Conservation (phyloP, 2,113 vertebrate genomes). For the Neodontobutis hainanensis region DNA sequence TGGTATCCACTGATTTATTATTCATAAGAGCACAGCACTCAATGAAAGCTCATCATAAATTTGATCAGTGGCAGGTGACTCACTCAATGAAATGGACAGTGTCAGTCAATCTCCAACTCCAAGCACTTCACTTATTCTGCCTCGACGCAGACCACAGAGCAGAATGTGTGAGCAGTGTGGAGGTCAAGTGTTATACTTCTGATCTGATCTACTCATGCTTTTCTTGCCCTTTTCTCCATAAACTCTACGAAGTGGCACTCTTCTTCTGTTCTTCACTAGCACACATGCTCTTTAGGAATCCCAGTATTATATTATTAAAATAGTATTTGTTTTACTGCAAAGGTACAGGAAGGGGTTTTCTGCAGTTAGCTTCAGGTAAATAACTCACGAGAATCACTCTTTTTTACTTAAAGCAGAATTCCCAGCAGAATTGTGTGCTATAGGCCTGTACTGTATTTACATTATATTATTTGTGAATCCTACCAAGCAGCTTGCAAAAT, state of each 20-base stretch:
- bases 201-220: neutral
- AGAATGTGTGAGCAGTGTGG: neutral
- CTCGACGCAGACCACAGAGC: neutral
- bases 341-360: neutral
- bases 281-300: neutral
- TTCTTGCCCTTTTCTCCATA: neutral
- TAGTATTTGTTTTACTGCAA: neutral
- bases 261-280: neutral
- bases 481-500: no score
- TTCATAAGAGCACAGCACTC: constrained; percentile 38
- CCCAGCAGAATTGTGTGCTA: neutral
- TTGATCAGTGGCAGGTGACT: constrained; percentile 22
- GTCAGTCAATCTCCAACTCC: constrained; percentile 15
- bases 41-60: constrained; percentile 43
- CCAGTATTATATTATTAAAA: neutral
- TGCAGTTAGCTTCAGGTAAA: neutral
- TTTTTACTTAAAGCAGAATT: constrained; percentile 2
- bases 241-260: neutral
- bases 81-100: constrained; percentile 31
- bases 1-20: constrained; percentile 44
- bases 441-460: neutral
- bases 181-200: neutral
- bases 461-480: no score
- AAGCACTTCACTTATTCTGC: neutral
- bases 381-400: neutral